Conservation (phyloP, 1,140 invertebrate genomes). For the Dufourea novaeangliae region DNA sequence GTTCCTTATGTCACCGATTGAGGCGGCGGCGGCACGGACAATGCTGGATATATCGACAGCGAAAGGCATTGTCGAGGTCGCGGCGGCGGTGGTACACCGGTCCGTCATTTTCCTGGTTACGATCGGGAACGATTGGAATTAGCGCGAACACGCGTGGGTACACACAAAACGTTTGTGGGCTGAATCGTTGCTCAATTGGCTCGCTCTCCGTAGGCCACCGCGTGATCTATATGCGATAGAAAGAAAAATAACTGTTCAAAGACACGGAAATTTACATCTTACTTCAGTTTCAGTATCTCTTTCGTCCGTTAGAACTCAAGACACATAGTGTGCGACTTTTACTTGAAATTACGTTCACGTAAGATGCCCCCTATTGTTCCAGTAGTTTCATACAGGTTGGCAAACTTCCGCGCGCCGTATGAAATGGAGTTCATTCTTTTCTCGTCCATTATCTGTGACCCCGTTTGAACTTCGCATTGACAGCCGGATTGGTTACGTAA, state of each 20-base stretch:
- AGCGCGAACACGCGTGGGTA: constrained; percentile 56
- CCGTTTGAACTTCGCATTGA: constrained; percentile 55
- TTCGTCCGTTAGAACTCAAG: no score
- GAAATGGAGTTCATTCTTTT: no score
- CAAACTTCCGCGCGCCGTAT: no score
- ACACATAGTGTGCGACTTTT: not conserved
- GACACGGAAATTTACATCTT: not conserved
- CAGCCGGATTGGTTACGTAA: constrained; percentile 44
- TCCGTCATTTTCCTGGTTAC: constrained; percentile 65
- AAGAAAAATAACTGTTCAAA: not conserved
- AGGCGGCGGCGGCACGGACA: constrained; percentile 16
- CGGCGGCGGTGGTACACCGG: constrained; percentile 53
- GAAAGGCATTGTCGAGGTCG: constrained; percentile 75
- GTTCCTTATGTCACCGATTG: constrained; percentile 59
- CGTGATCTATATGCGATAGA: constrained; percentile 4
- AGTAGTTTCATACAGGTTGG: no score
- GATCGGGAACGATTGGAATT: constrained; percentile 67
- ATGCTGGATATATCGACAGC: constrained; percentile 69
- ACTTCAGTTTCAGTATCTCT: no score
- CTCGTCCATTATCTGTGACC: constrained; percentile 18
- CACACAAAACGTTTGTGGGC: constrained; percentile 6
- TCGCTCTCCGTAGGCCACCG: not conserved
- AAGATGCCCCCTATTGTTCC: no score
- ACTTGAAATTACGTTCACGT: not conserved
- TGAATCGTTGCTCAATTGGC: constrained; percentile 25